phyloP scores from a whole-genome alignment of 2,888 invertebrate genomes.

The Microplitis deprimator region DNA sequence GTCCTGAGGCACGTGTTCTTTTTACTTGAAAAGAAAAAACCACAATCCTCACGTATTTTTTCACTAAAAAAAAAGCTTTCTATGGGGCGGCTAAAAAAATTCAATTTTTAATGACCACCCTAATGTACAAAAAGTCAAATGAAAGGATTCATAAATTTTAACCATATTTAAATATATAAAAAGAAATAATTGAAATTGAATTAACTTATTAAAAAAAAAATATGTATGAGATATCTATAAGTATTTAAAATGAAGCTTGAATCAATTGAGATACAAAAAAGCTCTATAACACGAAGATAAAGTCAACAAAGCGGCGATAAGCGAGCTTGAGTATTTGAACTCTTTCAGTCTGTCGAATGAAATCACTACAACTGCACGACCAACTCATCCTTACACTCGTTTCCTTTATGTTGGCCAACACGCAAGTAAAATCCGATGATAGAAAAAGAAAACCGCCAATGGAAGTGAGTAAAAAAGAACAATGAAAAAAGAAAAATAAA shows the following conservation, averaged over 20 bases:
- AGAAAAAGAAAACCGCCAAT: neutral
- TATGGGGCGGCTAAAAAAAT: too few relatives aligned
- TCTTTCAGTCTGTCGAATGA: conserved; percentile 9
- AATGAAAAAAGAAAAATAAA: neutral
- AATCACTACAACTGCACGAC: conserved; percentile 7
- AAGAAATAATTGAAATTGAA: neutral
- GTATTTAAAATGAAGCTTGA: neutral
- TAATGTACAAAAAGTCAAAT: too few relatives aligned
- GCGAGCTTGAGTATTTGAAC: conserved; percentile 12
- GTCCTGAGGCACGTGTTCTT: too few relatives aligned
- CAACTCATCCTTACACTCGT: neutral
- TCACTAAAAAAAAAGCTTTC: too few relatives aligned
- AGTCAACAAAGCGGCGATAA: conserved; percentile 29
- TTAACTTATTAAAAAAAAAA: neutral
- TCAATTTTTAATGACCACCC: too few relatives aligned
- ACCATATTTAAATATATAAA: neutral
- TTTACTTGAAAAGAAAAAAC: too few relatives aligned
- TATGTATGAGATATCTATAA: neutral
- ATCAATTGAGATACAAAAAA: conserved; percentile 5
- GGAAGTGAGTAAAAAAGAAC: neutral
- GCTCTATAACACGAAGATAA: conserved; percentile 10
- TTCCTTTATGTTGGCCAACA: conserved; percentile 17
- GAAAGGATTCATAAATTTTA: too few relatives aligned
- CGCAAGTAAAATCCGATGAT: neutral
- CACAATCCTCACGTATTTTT: too few relatives aligned